A percentile compares a stretch with the other conserved stretches of the same genome.
phyloP scores from a whole-genome alignment of 1,140 invertebrate genomes.

The Papilio xuthus region DNA sequence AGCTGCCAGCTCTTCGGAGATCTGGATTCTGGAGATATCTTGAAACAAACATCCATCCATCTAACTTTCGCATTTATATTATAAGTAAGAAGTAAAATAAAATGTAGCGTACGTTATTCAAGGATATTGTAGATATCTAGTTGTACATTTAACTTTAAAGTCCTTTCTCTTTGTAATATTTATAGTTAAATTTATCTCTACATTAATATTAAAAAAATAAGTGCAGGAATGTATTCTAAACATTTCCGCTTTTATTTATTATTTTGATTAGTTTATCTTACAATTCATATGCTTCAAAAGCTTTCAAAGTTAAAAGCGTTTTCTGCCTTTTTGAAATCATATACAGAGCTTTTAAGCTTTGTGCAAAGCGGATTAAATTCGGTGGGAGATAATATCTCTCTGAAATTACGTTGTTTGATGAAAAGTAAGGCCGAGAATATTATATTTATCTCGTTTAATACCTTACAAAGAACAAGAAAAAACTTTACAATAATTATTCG shows the following conservation, averaged over 20 bases:
- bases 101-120: no score
- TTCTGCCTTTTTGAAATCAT: constrained; percentile 1
- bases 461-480: not conserved
- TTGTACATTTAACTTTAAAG: no score
- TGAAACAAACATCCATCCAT: no score
- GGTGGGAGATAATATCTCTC: not conserved
- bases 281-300: not conserved
- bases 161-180: no score
- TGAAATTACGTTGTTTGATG: constrained; percentile 4
- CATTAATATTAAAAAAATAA: no score
- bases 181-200: no score
- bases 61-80: no score
- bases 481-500: not conserved
- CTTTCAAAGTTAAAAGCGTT: not conserved
- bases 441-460: not conserved
- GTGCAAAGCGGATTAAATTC: constrained; percentile 12
- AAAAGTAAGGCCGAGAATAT: not conserved
- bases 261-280: not conserved
- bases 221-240: not conserved
- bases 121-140: no score
- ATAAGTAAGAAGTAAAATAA: no score
- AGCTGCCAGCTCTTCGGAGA: no score
- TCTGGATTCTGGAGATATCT: no score
- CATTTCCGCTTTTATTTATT: not conserved
- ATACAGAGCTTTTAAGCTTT: constrained; percentile 9